A percentile compares a stretch with the other conserved stretches of the same genome.
Conservation (phyloP, 2,113 vertebrate species). For the Erythrocercus mccallii region DNA sequence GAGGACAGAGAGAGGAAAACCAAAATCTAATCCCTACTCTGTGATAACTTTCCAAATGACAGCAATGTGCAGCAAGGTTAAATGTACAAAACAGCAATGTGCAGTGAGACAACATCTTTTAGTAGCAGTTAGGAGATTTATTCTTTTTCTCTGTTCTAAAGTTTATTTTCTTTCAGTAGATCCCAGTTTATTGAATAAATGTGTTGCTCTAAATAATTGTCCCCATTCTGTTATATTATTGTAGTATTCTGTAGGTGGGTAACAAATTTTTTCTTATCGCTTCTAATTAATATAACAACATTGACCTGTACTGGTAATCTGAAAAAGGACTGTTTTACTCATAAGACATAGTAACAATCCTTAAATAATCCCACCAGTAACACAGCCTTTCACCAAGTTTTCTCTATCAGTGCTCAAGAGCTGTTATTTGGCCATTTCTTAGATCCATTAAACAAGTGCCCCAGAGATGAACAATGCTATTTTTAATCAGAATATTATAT, state of each 20-base stretch:
- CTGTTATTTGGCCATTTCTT: neutral
- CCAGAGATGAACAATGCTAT: neutral
- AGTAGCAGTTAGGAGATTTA: neutral
- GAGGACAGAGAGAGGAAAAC: neutral
- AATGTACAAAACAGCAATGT: neutral
- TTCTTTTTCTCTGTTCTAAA: neutral
- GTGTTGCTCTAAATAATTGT: neutral
- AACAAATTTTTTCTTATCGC: neutral
- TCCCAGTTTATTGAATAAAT: neutral
- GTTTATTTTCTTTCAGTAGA: neutral
- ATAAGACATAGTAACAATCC: neutral
- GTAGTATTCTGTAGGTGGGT: neutral
- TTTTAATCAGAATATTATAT: neutral
- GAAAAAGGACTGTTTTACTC: neutral
- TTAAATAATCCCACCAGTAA: neutral
- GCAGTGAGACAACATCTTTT: neutral
- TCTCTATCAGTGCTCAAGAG: neutral
- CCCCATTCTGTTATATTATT: neutral
- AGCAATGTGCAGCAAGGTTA: neutral
- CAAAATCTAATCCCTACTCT: neutral
- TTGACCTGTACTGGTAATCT: neutral
- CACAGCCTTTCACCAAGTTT: neutral
- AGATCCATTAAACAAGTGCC: neutral
- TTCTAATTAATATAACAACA: neutral
- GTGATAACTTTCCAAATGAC: neutral